Base-by-base conservation (phyloP, 2,888 invertebrate genomes). In the Cataglyphis albicans region DNA sequence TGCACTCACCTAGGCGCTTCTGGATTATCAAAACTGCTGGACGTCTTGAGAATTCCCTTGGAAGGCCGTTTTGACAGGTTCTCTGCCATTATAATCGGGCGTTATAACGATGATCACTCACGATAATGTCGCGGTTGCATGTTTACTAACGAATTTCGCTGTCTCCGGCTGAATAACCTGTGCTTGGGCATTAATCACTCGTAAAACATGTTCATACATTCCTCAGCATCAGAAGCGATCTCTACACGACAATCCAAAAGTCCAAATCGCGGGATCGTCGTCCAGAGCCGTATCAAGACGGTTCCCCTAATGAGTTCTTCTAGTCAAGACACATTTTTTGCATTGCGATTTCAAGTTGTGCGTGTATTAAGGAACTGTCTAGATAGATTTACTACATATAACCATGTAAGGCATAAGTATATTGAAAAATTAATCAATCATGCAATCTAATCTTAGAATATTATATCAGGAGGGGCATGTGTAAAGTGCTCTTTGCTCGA, bases 41-140 rank as follows among this genome's bases (percentile, higher is more conserved):
- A 98, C 85, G 98, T 97, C 95, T 99, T 99, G 84, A 99, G 95
- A 94, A 99, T 99, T 91, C 99, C 98, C 95, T 98, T 98, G 15
- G 97, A 96, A 91, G 98, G 98, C 94, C 97, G 97, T 95, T 98
- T 98, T 92, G 97, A 97, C 93, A 98, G 96, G 95, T 97, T 97
- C 93, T 97, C 97, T 90, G 97, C 96, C 97, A 97, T 97, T 90
- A 87, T 81, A 81, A 25, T 76, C 76, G 29, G 38, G 59, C 32
- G 59, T 35, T 59, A 57, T 12, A 6, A 78, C 41, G 15, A 25
- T 35, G 35, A 21, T 78, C 78, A 78, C 70, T 78, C 59, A 59
- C 70, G 32, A 44, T 18, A 21, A 67, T 65, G n/a, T 15, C 65
- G 38, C 70, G 57, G 32, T 12, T 68, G 78, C 78, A 78, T 78